A percentile compares a stretch with the other conserved stretches of the same genome.
These are phyloP conservation scores for Diaperis boleti DNA, from an alignment of 2,888 invertebrate species.

Conservation along the genomic window DNA sequence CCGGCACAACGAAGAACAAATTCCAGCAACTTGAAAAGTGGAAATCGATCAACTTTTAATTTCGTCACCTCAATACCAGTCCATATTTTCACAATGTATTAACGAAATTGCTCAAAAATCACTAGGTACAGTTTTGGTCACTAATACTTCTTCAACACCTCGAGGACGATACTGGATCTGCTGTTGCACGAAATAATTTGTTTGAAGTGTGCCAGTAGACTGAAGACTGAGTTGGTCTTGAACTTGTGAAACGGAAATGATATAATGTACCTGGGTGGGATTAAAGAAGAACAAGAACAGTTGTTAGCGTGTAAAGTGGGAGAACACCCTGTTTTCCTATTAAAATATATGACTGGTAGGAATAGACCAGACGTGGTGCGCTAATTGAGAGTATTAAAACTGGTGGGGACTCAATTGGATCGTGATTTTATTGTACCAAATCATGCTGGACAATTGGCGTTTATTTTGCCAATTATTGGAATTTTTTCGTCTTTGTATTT, in stretches of 20 bases:
- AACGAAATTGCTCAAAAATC: not conserved
- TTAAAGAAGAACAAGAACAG: slow-evolving; percentile 40
- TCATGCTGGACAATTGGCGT: too few relatives aligned
- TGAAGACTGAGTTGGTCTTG: slow-evolving; percentile 48
- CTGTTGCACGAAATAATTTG: slow-evolving; percentile 30
- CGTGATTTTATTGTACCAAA: too few relatives aligned
- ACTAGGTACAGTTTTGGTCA: slow-evolving; percentile 5
- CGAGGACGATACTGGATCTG: slow-evolving; percentile 2
- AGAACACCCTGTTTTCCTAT: slow-evolving; percentile 41
- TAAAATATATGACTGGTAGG: slow-evolving; percentile 29
- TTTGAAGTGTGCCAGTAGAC: slow-evolving; percentile 48
- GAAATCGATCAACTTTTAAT: too few relatives aligned
- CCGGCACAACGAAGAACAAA: not conserved
- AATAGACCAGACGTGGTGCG: not conserved
- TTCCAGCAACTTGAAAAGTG: too few relatives aligned
- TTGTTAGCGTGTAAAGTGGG: slow-evolving; percentile 18
- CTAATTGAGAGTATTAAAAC: not conserved
- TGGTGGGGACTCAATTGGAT: too few relatives aligned
- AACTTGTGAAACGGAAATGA: slow-evolving; percentile 48
- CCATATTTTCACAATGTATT: slow-evolving; percentile 22
- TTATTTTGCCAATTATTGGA: too few relatives aligned
- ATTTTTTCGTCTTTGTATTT: too few relatives aligned
- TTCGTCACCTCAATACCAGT: too few relatives aligned
- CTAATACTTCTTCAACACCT: not conserved
- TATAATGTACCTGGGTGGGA: slow-evolving; percentile 42